phyloP scores from a whole-genome alignment of 2,888 invertebrate genomes.

The Brachyptera putata region DNA sequence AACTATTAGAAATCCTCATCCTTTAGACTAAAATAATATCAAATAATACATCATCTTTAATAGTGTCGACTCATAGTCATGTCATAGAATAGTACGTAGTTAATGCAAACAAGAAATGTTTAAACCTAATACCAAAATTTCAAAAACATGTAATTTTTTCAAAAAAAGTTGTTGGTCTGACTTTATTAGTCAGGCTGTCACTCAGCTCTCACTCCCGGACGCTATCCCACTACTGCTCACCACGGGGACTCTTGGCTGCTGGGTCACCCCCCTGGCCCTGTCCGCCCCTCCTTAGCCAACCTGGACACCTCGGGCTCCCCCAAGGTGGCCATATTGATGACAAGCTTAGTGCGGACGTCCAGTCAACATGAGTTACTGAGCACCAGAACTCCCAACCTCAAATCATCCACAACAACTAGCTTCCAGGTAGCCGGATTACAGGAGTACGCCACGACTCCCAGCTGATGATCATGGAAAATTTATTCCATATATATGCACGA shows the following conservation, averaged over 20 bases:
- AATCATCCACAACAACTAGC: conserved; percentile 86
- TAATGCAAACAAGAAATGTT: no score
- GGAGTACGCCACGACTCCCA: conserved; percentile 95
- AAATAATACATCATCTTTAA: no score
- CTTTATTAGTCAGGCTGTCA: conserved; percentile 79
- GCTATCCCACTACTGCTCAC: conserved; percentile 98
- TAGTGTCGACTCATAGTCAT: no score
- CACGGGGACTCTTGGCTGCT: conserved; percentile 99
- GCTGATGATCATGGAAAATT: conserved; percentile 40
- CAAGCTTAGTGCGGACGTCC: conserved; percentile 94
- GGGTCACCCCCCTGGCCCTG: conserved; percentile 98
- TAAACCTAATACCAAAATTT: no score
- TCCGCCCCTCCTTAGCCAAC: conserved; percentile 96
- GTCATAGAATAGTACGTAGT: no score
- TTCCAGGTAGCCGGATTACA: conserved; percentile 98
- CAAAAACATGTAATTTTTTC: no score
- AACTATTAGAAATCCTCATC: no score
- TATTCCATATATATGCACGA: neutral
- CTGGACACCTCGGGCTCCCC: conserved; percentile 81
- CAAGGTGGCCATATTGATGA: conserved; percentile 89
- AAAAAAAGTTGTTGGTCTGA: conserved; percentile 69
- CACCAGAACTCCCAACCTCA: conserved; percentile 80
- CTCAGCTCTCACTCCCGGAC: conserved; percentile 90
- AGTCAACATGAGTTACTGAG: conserved; percentile 73
- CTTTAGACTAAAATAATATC: no score